A percentile compares a stretch with the other conserved stretches of the same genome.
phyloP scores from a whole-genome alignment of 1,140 invertebrate genomes.

The Coptotermes formosanus region DNA sequence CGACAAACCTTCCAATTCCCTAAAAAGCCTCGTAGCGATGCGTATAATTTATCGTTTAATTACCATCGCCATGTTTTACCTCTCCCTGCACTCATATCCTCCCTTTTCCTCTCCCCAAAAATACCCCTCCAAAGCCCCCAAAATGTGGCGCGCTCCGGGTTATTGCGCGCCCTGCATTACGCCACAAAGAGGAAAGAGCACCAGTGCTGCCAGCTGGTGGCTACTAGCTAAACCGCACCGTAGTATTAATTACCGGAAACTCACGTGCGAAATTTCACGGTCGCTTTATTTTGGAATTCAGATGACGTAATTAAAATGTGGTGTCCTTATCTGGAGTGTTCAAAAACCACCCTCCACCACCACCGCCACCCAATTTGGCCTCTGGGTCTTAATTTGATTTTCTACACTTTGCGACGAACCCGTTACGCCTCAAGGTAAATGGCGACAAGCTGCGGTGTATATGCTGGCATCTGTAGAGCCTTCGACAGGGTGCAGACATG shows the following conservation, averaged over 20 bases:
- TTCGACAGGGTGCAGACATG: background rate
- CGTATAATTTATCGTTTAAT: constrained; percentile 27
- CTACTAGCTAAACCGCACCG: background rate
- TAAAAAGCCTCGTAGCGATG: constrained; percentile 29
- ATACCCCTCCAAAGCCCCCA: background rate
- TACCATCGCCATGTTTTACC: constrained; percentile 29
- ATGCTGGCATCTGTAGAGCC: background rate
- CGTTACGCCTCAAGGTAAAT: background rate
- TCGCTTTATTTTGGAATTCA: constrained; percentile 11
- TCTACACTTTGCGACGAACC: background rate
- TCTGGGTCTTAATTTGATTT: background rate
- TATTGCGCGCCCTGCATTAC: background rate
- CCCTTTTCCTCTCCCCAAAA: background rate
- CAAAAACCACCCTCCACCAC: background rate
- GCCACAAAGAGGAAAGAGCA: background rate
- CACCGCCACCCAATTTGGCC: background rate
- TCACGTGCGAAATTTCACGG: background rate
- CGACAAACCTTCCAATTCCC: constrained; percentile 7
- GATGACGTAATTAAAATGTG: background rate
- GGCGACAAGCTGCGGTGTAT: background rate
- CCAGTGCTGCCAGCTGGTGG: background rate
- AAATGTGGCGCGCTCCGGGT: background rate
- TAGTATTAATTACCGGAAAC: constrained; percentile 1
- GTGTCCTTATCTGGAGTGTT: background rate
- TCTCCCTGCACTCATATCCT: background rate